Evolutionary conservation across 2,797 vertebrate genomes (phyloP), one percentile per base, ranked within the genome.

Genomic region (Amazona ochrocephala): DNA sequence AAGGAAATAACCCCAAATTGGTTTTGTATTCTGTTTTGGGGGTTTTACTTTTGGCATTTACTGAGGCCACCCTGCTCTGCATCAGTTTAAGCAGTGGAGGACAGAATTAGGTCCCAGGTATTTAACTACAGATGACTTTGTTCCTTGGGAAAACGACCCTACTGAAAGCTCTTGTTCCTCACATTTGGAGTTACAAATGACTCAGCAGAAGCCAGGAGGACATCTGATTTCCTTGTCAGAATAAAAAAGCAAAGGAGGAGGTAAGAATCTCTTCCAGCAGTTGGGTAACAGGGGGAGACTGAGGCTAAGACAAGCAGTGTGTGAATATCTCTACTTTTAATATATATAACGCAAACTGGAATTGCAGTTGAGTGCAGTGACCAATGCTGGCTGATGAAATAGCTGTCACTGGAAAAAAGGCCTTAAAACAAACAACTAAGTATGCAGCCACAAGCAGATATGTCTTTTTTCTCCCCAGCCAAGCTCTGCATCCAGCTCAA

Each of bases 391-490:
- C 54, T 87, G 82, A 95, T 45, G 71, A 92, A 96, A 87, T 22
- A 71, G 26, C 67, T 84, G 64, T 90, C 77, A 93, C 21, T 72
- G 56, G 42, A 89, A 88, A 93, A 89, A 75, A 72, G 58, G 13
- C 24, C 30, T 50, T 14, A 88, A 88, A 88, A 18, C 76, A 95
- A 91, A 11, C 75, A 93, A 65, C 70, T 44, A 90, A 95, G 54
- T 67, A 75, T 61, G 65, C 75, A 93, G 58, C 68, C 75, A 93
- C 84, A 83, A 89, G 75, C 3, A 0, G 75, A 89, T 86, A 82
- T 80, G 77, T 84, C 68, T 94, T 94, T 76, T 73, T 94, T 74
- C 84, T 94, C 56, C 82, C 37, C 84, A 89, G 86, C 81, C 84
- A 95, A 95, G 39, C 6, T 71, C 51, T 87, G 74, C 45, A 85